Evolutionary conservation across 2,888 invertebrate species (phyloP).

Genomic region (Melinopterus prodromus): DNA sequence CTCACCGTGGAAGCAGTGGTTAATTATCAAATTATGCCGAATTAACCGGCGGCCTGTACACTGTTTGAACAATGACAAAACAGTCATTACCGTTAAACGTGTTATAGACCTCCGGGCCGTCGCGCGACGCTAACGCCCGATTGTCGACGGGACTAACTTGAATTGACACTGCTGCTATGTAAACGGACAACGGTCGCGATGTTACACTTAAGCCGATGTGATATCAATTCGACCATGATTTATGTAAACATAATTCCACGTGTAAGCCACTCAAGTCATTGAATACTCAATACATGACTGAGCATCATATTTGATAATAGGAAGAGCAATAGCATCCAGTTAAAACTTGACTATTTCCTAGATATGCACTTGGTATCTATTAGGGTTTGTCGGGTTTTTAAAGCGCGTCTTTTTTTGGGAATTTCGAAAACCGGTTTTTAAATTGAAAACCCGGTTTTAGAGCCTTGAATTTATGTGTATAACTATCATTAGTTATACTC

Average conservation of each 20-base stretch:
- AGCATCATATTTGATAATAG: too few species aligned
- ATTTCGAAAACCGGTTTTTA: too few species aligned
- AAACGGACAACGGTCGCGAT: not conserved
- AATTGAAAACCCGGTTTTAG: too few species aligned
- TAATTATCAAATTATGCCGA: constrained; percentile 42
- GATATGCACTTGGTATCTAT: not conserved
- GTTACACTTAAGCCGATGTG: not conserved
- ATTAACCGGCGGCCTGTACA: constrained; percentile 35
- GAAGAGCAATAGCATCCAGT: too few species aligned
- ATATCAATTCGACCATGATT: constrained; percentile 19
- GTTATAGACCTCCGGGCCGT: constrained; percentile 10
- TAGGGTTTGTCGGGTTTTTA: not conserved
- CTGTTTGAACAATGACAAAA: constrained; percentile 21
- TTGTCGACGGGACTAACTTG: constrained; percentile 11
- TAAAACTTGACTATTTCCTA: not conserved
- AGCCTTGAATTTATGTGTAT: too few species aligned
- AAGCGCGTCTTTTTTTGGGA: too few species aligned
- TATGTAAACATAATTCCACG: not conserved
- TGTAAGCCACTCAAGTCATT: not conserved
- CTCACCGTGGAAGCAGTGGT: constrained; percentile 21
- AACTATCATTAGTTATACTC: too few species aligned
- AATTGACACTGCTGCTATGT: not conserved
- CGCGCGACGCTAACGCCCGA: not conserved
- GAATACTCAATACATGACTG: not conserved
- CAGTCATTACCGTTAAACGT: constrained; percentile 22